Percentiles rank a stretch among this genome's conserved stretches.
phyloP scores from a whole-genome alignment of 1,140 invertebrate genomes.

The Penaeus indicus region DNA sequence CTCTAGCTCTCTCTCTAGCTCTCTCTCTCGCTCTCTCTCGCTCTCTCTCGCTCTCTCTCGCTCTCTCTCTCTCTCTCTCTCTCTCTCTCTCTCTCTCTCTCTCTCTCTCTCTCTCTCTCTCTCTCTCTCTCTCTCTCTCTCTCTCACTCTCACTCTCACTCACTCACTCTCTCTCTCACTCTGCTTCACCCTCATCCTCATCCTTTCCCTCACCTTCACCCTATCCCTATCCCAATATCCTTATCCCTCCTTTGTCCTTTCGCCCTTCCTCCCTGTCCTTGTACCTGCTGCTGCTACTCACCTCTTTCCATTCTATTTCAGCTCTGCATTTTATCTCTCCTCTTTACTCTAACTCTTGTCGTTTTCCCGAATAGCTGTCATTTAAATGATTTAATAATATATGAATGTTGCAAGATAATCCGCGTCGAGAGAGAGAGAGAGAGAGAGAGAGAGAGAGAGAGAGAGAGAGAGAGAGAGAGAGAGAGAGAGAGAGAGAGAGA shows the following conservation, averaged over 20 bases:
- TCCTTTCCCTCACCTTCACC: neutral
- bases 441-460: conserved; percentile 15
- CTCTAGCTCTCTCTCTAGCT: too few relatives aligned
- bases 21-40: too few relatives aligned
- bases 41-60: too few relatives aligned
- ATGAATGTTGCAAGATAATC: too few relatives aligned
- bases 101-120: too few relatives aligned
- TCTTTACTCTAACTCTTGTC: neutral
- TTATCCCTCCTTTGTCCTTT: neutral
- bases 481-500: conserved; percentile 2
- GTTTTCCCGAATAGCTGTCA: neutral
- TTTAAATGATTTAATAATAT: too few relatives aligned
- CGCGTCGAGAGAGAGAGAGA: neutral
- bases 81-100: too few relatives aligned
- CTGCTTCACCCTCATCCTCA: neutral
- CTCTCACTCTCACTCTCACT: too few relatives aligned
- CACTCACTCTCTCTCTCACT: too few relatives aligned
- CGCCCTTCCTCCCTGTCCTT: neutral
- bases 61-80: too few relatives aligned
- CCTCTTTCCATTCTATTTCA: neutral
- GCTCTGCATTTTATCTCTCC: neutral
- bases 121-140: too few relatives aligned
- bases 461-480: conserved; percentile 15
- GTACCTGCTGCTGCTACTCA: neutral
- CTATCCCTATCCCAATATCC: neutral